phyloP scores from a whole-genome alignment of 2,888 invertebrate genomes.

The Lithophane socia region DNA sequence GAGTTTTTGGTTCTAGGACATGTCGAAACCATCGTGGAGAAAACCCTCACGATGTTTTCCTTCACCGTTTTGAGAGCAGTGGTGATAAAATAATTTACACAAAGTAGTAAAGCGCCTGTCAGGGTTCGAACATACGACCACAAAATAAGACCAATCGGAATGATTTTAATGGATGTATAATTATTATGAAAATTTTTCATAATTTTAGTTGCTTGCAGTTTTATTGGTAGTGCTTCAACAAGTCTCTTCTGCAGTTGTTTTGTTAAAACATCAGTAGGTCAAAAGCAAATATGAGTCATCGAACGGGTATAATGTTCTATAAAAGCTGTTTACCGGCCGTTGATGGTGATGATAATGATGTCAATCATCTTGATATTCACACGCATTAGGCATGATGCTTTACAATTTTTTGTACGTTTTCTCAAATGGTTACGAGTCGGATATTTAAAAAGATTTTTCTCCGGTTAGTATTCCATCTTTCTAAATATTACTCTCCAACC shows the following conservation, averaged over 20 bases:
- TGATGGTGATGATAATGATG: conserved; percentile 42
- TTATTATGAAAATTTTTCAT: not conserved
- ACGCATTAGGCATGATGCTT: conserved; percentile 32
- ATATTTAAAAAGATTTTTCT: not conserved
- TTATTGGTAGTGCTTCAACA: no score
- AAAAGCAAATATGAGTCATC: conserved; percentile 15
- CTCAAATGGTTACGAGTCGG: not conserved
- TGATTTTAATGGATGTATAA: not conserved
- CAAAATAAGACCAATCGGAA: not conserved
- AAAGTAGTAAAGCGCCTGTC: no score
- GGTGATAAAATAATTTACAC: no score
- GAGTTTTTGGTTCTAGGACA: no score
- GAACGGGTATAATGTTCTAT: conserved; percentile 6
- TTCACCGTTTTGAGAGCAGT: no score
- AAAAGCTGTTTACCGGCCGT: conserved; percentile 18
- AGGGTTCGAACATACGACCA: no score
- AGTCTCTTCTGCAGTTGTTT: not conserved
- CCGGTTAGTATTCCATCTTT: not conserved
- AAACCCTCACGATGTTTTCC: no score
- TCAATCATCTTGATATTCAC: conserved; percentile 17
- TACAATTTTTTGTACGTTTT: not conserved
- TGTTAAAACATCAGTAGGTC: conserved; percentile 7
- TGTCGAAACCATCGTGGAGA: no score
- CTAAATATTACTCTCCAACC: no score
- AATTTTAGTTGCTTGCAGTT: not conserved